Conservation (phyloP, 2,888 invertebrate genomes). For the Microctonus aethiopoides region DNA sequence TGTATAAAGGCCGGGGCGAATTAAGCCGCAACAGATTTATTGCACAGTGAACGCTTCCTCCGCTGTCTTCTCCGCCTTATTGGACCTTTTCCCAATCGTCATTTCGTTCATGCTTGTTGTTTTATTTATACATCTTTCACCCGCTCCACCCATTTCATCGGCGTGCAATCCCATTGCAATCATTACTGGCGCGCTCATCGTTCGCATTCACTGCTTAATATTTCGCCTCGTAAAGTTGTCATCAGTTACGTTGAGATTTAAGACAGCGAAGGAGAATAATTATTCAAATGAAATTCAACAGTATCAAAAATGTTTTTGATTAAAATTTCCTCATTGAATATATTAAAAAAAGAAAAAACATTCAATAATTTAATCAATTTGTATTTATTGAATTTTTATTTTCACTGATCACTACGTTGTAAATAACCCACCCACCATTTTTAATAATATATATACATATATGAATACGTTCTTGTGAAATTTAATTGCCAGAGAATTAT, state of each 20-base stretch:
- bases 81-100: conserved; percentile 18
- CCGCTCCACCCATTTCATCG: background rate
- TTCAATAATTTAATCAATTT: background rate
- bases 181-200: background rate
- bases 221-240: conserved; percentile 53
- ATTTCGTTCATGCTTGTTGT: conserved; percentile 11
- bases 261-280: background rate
- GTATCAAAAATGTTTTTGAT: background rate
- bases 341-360: background rate
- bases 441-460: no score
- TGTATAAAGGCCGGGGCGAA: conserved; percentile 38
- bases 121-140: background rate
- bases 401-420: background rate
- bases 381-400: background rate
- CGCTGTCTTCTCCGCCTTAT: conserved; percentile 16
- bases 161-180: background rate
- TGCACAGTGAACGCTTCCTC: conserved; percentile 47
- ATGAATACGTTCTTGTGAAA: background rate
- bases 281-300: conserved; percentile 3
- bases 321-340: background rate
- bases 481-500: background rate
- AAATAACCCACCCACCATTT: no score
- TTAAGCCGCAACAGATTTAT: conserved; percentile 53
- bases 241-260: conserved; percentile 50
- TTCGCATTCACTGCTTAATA: conserved; percentile 35